These are phyloP conservation scores for Gonatopus flavifemur DNA, from an alignment of 1,140 invertebrate species.

Conservation along the genomic window DNA sequence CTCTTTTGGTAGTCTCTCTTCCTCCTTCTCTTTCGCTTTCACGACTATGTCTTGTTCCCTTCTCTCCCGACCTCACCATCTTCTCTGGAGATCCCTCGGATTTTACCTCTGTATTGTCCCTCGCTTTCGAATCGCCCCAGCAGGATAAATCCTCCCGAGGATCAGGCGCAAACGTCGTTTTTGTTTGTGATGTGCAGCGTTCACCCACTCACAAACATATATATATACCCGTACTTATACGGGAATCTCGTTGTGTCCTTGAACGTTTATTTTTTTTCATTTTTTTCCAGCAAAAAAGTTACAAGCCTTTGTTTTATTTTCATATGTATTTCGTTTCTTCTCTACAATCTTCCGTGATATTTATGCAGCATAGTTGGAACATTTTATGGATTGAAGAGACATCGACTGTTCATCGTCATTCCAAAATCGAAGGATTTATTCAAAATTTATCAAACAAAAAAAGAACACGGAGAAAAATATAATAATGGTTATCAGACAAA, in stretches of 20 bases:
- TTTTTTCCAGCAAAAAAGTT: neutral
- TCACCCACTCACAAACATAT: neutral
- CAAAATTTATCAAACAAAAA: no score
- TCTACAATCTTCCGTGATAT: neutral
- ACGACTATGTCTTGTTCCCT: neutral
- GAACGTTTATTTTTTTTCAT: neutral
- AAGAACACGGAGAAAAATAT: no score
- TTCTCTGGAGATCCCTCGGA: neutral
- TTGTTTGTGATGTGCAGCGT: neutral
- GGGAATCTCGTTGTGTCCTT: neutral
- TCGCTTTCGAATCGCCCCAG: conserved; percentile 2
- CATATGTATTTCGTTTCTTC: neutral
- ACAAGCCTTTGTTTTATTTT: neutral
- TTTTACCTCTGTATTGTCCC: neutral
- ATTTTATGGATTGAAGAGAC: no score
- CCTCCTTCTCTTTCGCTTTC: neutral
- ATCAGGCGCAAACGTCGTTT: neutral
- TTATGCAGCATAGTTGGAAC: no score
- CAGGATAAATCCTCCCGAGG: neutral
- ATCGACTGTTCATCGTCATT: no score
- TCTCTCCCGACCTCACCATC: neutral
- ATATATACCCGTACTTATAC: neutral
- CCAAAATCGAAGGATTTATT: no score
- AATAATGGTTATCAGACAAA: no score
- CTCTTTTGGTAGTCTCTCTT: conserved; percentile 1